phyloP scores from a whole-genome alignment of 2,888 invertebrate genomes.

The Tachystola acroxantha region DNA sequence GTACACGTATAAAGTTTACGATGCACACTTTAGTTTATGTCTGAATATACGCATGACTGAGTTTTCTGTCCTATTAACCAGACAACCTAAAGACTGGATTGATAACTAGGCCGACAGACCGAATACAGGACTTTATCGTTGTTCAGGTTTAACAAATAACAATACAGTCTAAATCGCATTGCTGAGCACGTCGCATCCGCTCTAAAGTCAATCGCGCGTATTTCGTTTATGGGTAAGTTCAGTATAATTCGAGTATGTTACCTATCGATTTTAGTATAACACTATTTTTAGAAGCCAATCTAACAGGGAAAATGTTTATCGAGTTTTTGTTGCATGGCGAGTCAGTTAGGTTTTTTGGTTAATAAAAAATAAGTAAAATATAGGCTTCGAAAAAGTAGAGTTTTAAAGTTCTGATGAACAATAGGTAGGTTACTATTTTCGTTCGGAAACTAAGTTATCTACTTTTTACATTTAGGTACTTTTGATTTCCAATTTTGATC shows the following conservation, averaged over 20 bases:
- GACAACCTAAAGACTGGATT: conserved; percentile 39
- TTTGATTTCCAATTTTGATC: too few relatives aligned
- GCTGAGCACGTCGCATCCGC: conserved; percentile 39
- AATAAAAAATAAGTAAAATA: too few relatives aligned
- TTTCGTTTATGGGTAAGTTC: conserved; percentile 54
- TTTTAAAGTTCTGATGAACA: too few relatives aligned
- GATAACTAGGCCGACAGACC: conserved; percentile 28
- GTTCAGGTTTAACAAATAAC: conserved; percentile 33
- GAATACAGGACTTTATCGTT: conserved; percentile 29
- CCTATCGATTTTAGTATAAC: conserved; percentile 18
- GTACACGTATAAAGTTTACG: not conserved
- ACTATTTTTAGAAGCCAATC: conserved; percentile 2
- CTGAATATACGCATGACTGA: conserved; percentile 33
- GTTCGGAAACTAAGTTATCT: too few relatives aligned
- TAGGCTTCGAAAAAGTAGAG: too few relatives aligned
- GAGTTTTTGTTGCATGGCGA: not conserved
- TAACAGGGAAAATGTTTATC: not conserved
- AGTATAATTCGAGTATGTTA: conserved; percentile 18
- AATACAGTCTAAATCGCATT: conserved; percentile 29
- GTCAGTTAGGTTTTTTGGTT: too few relatives aligned
- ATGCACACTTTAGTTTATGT: conserved; percentile 1
- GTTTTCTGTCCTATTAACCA: conserved; percentile 57
- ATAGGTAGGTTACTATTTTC: too few relatives aligned
- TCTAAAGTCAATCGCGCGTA: conserved; percentile 36
- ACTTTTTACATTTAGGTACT: too few relatives aligned